phyloP scores from a whole-genome alignment of 2,797 vertebrate species.

The Gallinago solitaria region DNA sequence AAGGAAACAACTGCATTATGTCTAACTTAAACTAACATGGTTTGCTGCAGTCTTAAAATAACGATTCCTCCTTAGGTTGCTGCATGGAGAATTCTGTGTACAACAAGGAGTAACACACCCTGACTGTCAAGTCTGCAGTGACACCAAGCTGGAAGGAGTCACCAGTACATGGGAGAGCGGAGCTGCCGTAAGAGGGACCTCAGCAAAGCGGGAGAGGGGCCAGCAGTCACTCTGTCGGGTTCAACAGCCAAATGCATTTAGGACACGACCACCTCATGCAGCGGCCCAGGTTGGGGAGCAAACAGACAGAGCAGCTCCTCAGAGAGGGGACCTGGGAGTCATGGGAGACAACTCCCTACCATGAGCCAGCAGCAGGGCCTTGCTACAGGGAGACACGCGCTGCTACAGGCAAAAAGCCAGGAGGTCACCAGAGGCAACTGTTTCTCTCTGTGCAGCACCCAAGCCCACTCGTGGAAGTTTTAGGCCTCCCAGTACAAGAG shows the following conservation, averaged over 20 bases:
- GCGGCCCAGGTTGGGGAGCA: neutral
- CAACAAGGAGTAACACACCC: neutral
- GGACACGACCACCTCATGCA: neutral
- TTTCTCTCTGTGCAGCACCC: neutral
- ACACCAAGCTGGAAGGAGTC: neutral
- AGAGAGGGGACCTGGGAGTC: neutral
- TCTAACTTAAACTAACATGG: rapidly evolving
- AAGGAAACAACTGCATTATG: neutral
- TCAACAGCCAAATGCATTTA: neutral
- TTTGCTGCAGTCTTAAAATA: neutral
- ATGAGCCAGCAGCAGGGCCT: neutral
- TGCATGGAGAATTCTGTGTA: neutral
- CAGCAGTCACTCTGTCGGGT: neutral
- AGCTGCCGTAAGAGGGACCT: neutral
- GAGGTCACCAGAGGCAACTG: neutral
- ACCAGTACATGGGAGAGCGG: neutral
- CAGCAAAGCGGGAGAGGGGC: neutral
- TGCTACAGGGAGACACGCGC: neutral
- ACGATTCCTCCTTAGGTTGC: neutral
- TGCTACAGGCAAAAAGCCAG: neutral
- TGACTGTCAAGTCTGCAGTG: neutral
- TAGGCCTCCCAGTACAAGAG: neutral
- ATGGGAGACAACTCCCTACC: neutral
- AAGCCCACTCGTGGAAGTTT: neutral
- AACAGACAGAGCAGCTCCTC: neutral